A percentile compares a stretch with the other conserved stretches of the same genome.
Evolutionary conservation across 2,113 vertebrate species (phyloP).

Genomic region (Ardeotis arabs): DNA sequence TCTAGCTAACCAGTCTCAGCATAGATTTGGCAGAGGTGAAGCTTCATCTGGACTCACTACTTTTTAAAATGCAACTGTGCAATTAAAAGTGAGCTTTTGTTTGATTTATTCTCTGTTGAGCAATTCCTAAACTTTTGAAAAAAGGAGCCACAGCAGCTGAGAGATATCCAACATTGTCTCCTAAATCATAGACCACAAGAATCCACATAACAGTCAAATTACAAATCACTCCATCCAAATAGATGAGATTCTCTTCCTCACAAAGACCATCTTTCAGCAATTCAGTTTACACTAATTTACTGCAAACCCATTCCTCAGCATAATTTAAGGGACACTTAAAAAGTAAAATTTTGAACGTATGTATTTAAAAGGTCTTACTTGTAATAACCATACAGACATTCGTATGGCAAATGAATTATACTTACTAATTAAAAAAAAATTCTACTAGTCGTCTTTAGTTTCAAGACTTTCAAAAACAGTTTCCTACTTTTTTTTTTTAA

Average conservation of each 20-base stretch:
- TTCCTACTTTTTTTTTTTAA: neutral
- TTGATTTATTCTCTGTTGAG: neutral
- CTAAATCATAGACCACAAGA: neutral
- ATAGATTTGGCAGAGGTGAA: neutral
- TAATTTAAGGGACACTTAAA: neutral
- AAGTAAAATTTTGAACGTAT: neutral
- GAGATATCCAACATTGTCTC: neutral
- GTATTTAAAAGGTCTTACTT: neutral
- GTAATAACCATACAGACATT: neutral
- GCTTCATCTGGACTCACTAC: neutral
- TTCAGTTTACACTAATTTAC: neutral
- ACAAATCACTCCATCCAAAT: neutral
- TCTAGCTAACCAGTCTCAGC: neutral
- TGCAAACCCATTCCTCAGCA: neutral
- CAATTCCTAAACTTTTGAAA: neutral
- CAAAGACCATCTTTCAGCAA: neutral
- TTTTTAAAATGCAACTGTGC: neutral
- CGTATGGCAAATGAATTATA: neutral
- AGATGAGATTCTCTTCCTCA: neutral
- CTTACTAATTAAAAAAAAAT: neutral
- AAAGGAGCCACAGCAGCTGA: neutral
- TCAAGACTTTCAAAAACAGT: neutral
- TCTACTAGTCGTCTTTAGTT: neutral
- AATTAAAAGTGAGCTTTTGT: neutral
- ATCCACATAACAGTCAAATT: neutral